A percentile compares a stretch with the other conserved stretches of the same genome.
Conservation (phyloP, 1,140 invertebrate species). For the Hylaeus anthracinus region DNA sequence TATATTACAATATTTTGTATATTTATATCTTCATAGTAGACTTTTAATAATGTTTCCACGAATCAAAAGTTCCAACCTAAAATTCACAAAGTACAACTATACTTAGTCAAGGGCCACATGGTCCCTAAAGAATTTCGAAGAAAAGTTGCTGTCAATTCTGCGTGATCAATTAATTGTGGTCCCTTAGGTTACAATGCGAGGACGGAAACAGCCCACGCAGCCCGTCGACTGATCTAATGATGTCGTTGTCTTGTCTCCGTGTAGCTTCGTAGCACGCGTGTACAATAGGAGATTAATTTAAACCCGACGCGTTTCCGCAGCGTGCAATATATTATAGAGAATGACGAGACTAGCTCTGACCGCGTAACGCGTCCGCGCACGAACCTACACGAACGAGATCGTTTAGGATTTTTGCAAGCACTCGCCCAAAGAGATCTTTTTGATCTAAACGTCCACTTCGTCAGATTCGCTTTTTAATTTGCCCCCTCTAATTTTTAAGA, state of each 20-base stretch:
- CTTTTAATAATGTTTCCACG: no score
- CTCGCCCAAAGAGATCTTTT: neutral
- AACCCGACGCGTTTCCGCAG: conserved; percentile 52
- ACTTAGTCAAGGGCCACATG: no score
- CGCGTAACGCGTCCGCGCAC: conserved; percentile 14
- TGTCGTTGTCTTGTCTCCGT: conserved; percentile 12
- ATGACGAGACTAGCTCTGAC: conserved; percentile 34
- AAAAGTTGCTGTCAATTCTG: conserved; percentile 18
- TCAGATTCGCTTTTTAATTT: no score
- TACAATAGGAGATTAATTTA: conserved; percentile 63
- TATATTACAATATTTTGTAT: no score
- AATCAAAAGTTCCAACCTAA: no score
- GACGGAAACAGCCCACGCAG: neutral
- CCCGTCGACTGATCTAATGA: conserved; percentile 18
- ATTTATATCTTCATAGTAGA: no score
- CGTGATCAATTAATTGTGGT: conserved; percentile 55
- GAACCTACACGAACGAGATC: neutral
- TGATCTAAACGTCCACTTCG: no score
- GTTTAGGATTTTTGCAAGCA: neutral
- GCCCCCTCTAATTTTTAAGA: no score
- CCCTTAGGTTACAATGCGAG: conserved; percentile 42
- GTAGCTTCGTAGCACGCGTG: conserved; percentile 21
- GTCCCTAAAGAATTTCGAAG: neutral
- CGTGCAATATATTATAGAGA: conserved; percentile 61
- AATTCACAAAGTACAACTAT: no score